Conservation (phyloP, 2,113 vertebrate species). For the Climacteris rufus region DNA sequence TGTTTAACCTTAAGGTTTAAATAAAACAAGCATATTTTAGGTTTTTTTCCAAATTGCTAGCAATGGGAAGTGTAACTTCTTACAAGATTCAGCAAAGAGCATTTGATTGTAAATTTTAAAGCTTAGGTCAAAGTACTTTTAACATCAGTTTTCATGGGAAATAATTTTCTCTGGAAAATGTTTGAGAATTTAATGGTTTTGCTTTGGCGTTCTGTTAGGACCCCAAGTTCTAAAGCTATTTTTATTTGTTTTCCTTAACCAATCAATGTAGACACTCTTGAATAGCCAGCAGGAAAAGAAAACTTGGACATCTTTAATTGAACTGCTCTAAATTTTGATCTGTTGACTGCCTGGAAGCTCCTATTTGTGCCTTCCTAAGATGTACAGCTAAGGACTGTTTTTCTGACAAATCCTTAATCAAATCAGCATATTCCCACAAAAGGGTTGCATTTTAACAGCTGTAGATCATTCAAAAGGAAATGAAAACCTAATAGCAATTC, state of each 20-base stretch:
- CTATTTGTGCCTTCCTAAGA: not conserved
- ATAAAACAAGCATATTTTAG: not conserved
- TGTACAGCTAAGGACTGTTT: not conserved
- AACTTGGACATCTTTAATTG: not conserved
- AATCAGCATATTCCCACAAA: not conserved
- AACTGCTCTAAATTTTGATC: not conserved
- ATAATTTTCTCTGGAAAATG: not conserved
- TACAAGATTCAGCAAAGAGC: not conserved
- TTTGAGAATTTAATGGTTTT: not conserved
- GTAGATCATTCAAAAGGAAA: constrained; percentile 19
- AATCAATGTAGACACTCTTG: not conserved
- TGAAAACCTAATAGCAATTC: not conserved
- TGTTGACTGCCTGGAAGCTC: not conserved
- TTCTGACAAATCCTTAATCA: constrained; percentile 11
- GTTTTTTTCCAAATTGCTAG: not conserved
- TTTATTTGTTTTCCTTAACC: not conserved
- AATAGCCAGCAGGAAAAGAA: not conserved
- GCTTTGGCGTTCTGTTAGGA: not conserved
- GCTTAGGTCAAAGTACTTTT: not conserved
- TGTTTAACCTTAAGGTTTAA: not conserved
- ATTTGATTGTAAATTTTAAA: not conserved
- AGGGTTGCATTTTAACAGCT: not conserved
- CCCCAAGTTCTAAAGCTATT: not conserved
- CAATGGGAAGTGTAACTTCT: not conserved
- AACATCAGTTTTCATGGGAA: not conserved